A percentile compares a stretch with the other conserved stretches of the same genome.
These are phyloP conservation scores for Hyperoplus immaculatus DNA, from an alignment of 2,797 vertebrate species.

Conservation along the genomic window DNA sequence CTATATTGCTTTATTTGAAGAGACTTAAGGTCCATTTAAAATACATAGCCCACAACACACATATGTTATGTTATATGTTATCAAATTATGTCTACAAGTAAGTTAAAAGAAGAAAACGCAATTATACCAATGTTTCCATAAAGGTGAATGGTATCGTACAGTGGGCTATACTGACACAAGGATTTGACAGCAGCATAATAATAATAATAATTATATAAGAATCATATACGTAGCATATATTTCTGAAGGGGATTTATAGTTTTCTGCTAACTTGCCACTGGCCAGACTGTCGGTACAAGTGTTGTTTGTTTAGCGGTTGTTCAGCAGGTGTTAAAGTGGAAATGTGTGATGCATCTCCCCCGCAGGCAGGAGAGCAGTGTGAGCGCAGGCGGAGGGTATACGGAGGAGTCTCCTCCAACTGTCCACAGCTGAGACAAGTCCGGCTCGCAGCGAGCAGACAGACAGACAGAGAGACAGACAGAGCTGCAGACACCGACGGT, in stretches of 20 bases:
- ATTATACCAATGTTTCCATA: no score
- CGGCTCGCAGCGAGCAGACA: slow-evolving; percentile 1
- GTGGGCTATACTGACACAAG: no score
- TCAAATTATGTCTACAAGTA: no score
- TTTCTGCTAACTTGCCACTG: not conserved
- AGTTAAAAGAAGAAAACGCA: no score
- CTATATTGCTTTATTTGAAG: no score
- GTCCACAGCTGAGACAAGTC: slow-evolving; percentile 42
- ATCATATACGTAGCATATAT: no score
- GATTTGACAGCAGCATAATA: no score
- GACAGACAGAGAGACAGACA: slow-evolving; percentile 11
- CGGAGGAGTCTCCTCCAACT: slow-evolving; percentile 50
- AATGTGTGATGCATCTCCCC: slow-evolving; percentile 19
- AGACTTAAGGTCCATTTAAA: no score
- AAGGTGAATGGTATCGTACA: no score
- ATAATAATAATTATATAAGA: no score
- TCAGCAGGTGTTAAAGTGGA: not conserved
- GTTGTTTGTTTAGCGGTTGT: not conserved
- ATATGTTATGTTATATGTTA: no score
- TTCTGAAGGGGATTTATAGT: slow-evolving; percentile 1
- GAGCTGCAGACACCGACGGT: slow-evolving; percentile 27
- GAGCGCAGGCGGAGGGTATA: not conserved
- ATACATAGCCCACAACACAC: no score
- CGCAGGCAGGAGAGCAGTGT: slow-evolving; percentile 24
- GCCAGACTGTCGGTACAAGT: not conserved